Base-by-base conservation (phyloP, 2,888 invertebrate genomes). In the Temnothorax unifasciatus region DNA sequence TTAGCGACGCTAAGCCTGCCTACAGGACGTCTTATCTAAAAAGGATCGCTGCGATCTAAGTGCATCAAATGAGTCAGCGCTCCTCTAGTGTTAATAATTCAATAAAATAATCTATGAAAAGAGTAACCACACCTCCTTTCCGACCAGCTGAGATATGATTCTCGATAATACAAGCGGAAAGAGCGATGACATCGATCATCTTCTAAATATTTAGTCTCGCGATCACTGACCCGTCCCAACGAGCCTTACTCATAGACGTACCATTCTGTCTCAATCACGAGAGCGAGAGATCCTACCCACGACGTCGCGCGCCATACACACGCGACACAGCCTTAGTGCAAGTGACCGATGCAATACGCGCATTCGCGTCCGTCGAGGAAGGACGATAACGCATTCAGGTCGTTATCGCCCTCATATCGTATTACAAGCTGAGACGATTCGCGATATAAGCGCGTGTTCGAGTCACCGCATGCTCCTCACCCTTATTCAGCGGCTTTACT, bases 161-260 rank as follows among this genome's bases (percentile, higher is more conserved):
- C 86, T 47, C 90, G 90, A 90, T 88, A 88, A 84, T 79, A 52
- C 64, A 34, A 59, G 59, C 64, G 88, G 87, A 83, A 86, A 84
- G 82, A 84, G 59, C 79, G 52, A 73, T 64, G 85, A 89, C 86
- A 87, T 89, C 90, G 84, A 88, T 87, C 85, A 87, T 83, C 86
- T 85, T 90, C 86, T 93, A 92, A 93, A 93, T 92, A 93, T 93
- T 93, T 93, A 92, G 91, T 89, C 91, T 90, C 85, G 63, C 90
- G 89, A 86, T 87, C 88, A 91, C 91, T 92, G 92, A 93, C 93
- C 93, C 83, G 81, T 77, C 90, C 82, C 88, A 92, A 92, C 81
- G 69, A 84, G 76, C 86, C 82, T 83, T 83, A 84, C 79, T 90
- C 88, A 86, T 54, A 86, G 82, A 83, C 64, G 61, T 81, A 84